These are phyloP conservation scores for Yoshiicerus persimilis DNA, from an alignment of 1,140 invertebrate species.

Conservation along the genomic window DNA sequence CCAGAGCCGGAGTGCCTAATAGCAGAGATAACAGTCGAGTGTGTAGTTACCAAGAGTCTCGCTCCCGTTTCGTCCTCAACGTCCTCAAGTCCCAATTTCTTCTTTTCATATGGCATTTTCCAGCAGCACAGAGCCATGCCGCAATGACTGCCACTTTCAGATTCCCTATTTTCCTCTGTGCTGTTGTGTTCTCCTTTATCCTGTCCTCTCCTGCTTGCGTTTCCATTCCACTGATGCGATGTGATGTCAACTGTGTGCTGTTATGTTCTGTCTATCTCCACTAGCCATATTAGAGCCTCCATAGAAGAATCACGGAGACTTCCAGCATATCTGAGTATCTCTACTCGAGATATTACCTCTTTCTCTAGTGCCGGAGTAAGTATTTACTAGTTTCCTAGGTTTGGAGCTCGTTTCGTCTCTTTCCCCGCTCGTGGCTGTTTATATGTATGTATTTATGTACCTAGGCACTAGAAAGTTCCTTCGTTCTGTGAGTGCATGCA, in stretches of 20 bases:
- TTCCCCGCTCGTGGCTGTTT: not conserved
- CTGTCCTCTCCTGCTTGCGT: not conserved
- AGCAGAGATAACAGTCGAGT: not conserved
- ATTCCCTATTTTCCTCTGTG: not conserved
- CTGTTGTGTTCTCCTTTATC: not conserved
- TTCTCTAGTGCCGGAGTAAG: too few relatives aligned
- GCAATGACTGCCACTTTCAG: conserved; percentile 18
- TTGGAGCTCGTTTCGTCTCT: too few relatives aligned
- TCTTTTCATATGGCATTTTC: not conserved
- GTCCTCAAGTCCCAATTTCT: not conserved
- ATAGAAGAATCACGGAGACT: not conserved
- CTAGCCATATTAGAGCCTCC: too few relatives aligned
- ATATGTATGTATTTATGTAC: not conserved
- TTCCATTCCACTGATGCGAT: not conserved
- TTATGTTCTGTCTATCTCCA: not conserved
- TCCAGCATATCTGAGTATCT: not conserved
- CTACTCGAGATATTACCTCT: not conserved
- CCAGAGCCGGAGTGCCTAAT: not conserved
- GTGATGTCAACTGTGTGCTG: not conserved
- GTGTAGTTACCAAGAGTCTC: not conserved
- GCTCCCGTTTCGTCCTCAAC: not conserved
- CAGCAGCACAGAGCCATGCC: not conserved
- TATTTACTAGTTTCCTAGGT: too few relatives aligned
- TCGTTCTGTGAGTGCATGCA: not conserved
- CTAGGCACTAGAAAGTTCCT: not conserved